Conservation (phyloP, 2,113 vertebrate genomes). For the Cricetomys ansorgei region DNA sequence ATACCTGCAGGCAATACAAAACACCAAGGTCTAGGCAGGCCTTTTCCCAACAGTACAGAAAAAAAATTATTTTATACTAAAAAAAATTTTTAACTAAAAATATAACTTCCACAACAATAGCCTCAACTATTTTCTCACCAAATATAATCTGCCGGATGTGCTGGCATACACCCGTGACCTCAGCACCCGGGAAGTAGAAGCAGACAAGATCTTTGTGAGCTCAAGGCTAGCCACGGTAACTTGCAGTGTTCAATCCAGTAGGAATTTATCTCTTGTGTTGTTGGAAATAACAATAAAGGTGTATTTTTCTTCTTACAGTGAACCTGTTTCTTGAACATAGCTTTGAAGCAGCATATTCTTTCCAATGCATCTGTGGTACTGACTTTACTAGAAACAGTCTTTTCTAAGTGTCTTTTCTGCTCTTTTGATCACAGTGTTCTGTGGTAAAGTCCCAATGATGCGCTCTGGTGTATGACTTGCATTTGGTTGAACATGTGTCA, state of each 20-base stretch:
- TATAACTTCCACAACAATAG: no score
- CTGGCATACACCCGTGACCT: neutral
- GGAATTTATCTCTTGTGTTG: neutral
- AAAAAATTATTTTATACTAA: no score
- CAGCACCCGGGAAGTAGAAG: neutral
- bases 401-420: neutral
- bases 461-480: neutral
- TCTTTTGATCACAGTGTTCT: neutral
- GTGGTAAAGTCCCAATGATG: neutral
- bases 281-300: neutral
- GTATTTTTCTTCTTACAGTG: neutral
- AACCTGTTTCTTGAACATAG: neutral
- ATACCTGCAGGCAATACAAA: no score
- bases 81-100: no score
- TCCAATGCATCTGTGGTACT: neutral
- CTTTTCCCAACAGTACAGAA: no score
- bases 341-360: no score
- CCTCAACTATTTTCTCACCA: slow-evolving; percentile 17
- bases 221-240: neutral
- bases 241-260: neutral
- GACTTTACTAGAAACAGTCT: neutral
- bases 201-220: neutral
- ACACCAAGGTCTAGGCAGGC: no score
- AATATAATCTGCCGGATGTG: neutral
- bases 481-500: neutral